Evolutionary conservation across 2,888 invertebrate species (phyloP), one percentile per base, ranked within the genome.

Genomic region (Erebia palarica): DNA sequence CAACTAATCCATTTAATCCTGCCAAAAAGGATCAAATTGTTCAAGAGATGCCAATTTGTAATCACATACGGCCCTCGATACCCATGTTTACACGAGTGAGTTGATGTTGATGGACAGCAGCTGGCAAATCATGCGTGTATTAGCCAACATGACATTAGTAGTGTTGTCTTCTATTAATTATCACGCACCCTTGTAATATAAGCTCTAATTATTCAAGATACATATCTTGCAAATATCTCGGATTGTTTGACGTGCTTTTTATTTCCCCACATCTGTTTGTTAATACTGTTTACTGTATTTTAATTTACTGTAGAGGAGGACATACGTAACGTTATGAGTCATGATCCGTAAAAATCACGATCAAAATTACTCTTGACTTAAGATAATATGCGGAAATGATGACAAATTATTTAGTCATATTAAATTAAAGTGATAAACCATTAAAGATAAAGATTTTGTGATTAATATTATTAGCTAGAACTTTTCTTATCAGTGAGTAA

Each of bases 401-500:
- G 36, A 36, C 36, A 7, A 36, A 36, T 36, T 36, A 36, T 36
- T 5, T 36, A 36, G 36, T 36, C 36, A 36, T 7, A 7, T 36
- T 36, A 7, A 36, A 7, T 36, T 36, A 7, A 36, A 36, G 7
- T 36, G 36, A 36, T 36, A 27, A 27, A 27, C 7, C 36, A 36
- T 7, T 36, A 36, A 63, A 21, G 18, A 63, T 9, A 5, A 55
- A 60, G 16, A 18, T 9, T n/a, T 16, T 65, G 8, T 53, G 36
- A 42, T 57, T 44, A 65, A 36, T 57, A 21, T 55, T 65, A 57
- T 65, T 36, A 36, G 36, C 65, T 11, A 36, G 36, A 65, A 36
- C n/a, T 36, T 36, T 53, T 55, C 49, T 67, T 67, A 67, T 67
- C 67, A n/a, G 47, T 67, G 67, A 67, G 58, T 67, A 59, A 67